These are phyloP conservation scores for Euthynnus affinis DNA, from an alignment of 2,797 vertebrate species.

Conservation along the genomic window DNA sequence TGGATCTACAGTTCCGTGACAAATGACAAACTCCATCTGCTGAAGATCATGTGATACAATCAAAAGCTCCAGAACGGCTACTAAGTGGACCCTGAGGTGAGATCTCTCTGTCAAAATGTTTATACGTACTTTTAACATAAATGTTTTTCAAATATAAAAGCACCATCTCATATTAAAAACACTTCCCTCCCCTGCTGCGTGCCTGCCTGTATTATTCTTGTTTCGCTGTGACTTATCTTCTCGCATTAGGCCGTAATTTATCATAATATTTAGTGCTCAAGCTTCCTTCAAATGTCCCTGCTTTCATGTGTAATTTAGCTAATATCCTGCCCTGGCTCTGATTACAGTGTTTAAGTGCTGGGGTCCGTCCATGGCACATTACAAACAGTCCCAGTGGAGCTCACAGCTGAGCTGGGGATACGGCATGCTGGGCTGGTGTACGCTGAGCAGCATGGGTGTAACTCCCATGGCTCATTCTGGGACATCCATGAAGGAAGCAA, in stretches of 20 bases:
- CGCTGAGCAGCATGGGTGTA: conserved; percentile 36
- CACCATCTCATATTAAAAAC: conserved; percentile 34
- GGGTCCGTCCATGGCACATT: conserved; percentile 74
- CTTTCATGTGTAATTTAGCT: conserved; percentile 87
- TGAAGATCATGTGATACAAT: conserved; percentile 19
- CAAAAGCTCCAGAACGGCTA: conserved; percentile 11
- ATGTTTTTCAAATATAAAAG: conserved; percentile 38
- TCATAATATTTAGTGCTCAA: conserved; percentile 84
- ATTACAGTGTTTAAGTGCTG: conserved; percentile 81
- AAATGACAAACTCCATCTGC: not conserved
- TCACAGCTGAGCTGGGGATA: conserved; percentile 70
- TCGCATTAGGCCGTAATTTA: conserved; percentile 81
- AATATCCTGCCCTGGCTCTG: conserved; percentile 85
- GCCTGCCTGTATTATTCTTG: conserved; percentile 78
- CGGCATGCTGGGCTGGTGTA: conserved; percentile 30
- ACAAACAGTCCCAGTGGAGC: conserved; percentile 74
- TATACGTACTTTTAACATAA: conserved; percentile 3
- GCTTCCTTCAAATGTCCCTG: conserved; percentile 81
- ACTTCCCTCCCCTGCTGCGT: conserved; percentile 54
- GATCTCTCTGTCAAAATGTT: conserved; percentile 32
- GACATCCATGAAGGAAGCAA: conserved; percentile 30
- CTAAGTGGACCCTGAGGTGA: conserved; percentile 23
- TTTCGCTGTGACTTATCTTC: conserved; percentile 76
- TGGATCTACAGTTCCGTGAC: not conserved
- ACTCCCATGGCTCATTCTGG: conserved; percentile 8